Conservation (phyloP, 2,888 invertebrate species). For the Cantharis rustica region DNA sequence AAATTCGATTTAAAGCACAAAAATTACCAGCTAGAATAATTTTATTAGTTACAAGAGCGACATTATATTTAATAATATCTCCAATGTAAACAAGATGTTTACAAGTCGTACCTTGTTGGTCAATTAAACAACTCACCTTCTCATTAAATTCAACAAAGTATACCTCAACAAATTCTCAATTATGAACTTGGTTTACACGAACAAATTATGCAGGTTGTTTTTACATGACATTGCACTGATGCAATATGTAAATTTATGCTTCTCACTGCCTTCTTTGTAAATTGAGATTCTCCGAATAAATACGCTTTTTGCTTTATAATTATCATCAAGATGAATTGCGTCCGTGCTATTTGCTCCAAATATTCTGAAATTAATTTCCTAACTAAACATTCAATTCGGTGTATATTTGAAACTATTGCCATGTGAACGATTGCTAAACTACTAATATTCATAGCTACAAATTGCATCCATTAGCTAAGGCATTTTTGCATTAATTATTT, state of each 20-base stretch:
- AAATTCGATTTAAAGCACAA: neutral
- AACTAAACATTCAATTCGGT: neutral
- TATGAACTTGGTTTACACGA: neutral
- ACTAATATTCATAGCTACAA: neutral
- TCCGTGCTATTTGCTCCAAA: slow-evolving; percentile 3
- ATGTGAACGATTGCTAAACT: neutral
- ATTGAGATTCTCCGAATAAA: neutral
- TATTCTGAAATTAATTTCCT: slow-evolving; percentile 13
- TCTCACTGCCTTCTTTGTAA: neutral
- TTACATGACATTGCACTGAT: slow-evolving; percentile 6
- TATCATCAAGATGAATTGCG: slow-evolving; percentile 7
- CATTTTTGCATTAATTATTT: neutral
- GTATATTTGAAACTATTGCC: slow-evolving; percentile 3
- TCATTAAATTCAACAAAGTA: neutral
- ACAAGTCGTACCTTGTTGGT: slow-evolving; percentile 19
- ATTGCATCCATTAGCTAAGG: neutral
- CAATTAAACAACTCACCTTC: slow-evolving; percentile 21
- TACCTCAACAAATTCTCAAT: neutral
- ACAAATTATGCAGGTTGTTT: neutral
- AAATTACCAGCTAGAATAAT: neutral
- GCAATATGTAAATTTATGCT: slow-evolving; percentile 8
- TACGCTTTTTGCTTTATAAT: slow-evolving; percentile 6
- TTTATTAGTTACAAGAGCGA: neutral
- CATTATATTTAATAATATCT: neutral
- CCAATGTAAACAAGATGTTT: slow-evolving; percentile 5